These are phyloP conservation scores for Lithophane leautieri DNA, from an alignment of 2,888 invertebrate species.

Conservation along the genomic window DNA sequence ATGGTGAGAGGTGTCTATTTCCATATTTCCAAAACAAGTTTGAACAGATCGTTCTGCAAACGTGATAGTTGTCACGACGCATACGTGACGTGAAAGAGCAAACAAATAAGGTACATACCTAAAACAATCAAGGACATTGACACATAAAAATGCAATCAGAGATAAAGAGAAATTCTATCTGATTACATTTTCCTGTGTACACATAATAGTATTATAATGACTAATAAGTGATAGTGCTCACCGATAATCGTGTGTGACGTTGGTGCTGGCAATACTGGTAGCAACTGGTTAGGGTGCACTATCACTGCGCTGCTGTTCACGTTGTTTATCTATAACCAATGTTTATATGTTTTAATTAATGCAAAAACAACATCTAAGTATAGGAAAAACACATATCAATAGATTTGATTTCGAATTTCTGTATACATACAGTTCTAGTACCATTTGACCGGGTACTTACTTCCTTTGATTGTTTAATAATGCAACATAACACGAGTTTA, in stretches of 20 bases:
- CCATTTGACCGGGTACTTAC: background rate
- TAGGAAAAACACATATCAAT: background rate
- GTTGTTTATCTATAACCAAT: constrained; percentile 78
- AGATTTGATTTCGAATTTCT: background rate
- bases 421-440: background rate
- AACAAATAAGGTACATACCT: background rate
- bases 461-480: background rate
- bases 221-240: constrained; percentile 69
- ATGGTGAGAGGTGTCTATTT: background rate
- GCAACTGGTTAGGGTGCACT: constrained; percentile 94
- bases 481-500: background rate
- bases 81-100: background rate
- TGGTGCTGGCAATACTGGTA: constrained; percentile 93
- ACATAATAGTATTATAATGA: background rate
- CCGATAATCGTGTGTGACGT: constrained; percentile 88
- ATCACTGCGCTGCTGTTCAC: constrained; percentile 92
- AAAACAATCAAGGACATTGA: constrained; percentile 28
- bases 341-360: background rate
- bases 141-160: constrained; percentile 22
- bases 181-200: constrained; percentile 6
- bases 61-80: background rate
- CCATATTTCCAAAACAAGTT: background rate
- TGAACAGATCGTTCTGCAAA: background rate
- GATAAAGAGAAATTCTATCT: constrained; percentile 29
- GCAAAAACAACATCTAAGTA: background rate